These are phyloP conservation scores for Epinephelus fuscoguttatus DNA, from an alignment of 2,113 vertebrate genomes.

Conservation along the genomic window DNA sequence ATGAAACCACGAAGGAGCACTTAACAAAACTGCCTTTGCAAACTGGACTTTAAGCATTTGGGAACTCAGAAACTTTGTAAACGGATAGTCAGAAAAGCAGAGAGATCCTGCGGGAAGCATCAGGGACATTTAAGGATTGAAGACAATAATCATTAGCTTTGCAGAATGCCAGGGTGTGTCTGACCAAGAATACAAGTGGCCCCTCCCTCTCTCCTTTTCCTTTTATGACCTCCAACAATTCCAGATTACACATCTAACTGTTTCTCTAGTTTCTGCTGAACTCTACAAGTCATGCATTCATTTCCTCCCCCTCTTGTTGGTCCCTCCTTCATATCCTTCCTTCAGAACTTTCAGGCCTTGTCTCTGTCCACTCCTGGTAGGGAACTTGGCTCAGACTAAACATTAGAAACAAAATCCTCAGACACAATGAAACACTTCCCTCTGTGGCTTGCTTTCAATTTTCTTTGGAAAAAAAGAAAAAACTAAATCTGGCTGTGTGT, in stretches of 20 bases:
- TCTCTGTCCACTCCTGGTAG: constrained; percentile 9
- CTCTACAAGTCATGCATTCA: constrained; percentile 18
- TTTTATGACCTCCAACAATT: constrained; percentile 27
- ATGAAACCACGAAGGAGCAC: not conserved
- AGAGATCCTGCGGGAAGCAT: constrained; percentile 7
- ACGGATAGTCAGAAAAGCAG: not conserved
- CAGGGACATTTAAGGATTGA: constrained; percentile 21
- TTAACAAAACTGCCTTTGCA: not conserved
- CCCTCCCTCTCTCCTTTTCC: constrained; percentile 7
- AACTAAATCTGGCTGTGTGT: not conserved
- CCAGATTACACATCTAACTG: constrained; percentile 5
- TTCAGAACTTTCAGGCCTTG: constrained; percentile 24
- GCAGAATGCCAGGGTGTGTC: constrained; percentile 63
- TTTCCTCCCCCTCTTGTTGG: constrained; percentile 34
- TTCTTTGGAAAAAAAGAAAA: not conserved
- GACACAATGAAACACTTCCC: not conserved
- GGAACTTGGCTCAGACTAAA: constrained; percentile 11
- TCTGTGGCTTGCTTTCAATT: not conserved
- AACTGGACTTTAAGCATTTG: not conserved
- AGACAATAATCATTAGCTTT: constrained; percentile 59
- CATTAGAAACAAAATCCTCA: constrained; percentile 4
- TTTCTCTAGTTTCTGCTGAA: constrained; percentile 38
- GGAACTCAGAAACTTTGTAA: not conserved
- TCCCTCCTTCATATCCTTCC: constrained; percentile 50
- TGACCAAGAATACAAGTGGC: constrained; percentile 3